Evolutionary conservation across 1,140 invertebrate genomes (phyloP).

Genomic region (Kradibia gibbosae): DNA sequence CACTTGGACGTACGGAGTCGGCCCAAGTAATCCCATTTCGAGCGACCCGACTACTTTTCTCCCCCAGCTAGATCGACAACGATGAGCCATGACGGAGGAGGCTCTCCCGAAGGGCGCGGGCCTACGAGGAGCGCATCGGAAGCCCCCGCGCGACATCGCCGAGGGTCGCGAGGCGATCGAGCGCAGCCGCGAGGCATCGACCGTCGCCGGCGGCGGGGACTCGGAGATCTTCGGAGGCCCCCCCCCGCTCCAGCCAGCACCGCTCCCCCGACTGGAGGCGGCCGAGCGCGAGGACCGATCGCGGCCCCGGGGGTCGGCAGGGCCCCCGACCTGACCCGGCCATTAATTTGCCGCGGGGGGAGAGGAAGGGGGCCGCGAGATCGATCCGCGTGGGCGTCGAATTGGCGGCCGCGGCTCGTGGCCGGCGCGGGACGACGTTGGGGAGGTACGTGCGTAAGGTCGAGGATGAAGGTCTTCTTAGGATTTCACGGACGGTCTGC

Average conservation of each 20-base stretch:
- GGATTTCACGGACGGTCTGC: not conserved
- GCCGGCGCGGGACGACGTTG: not conserved
- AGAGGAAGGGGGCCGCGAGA: too few relatives aligned
- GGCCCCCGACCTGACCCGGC: not conserved
- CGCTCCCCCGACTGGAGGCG: not conserved
- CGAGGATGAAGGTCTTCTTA: slow-evolving; percentile 7
- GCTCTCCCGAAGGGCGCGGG: too few relatives aligned
- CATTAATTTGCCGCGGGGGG: too few relatives aligned
- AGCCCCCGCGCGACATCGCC: not conserved
- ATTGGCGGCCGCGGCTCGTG: not conserved
- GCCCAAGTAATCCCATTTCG: too few relatives aligned
- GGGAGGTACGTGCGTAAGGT: not conserved
- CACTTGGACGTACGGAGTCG: too few relatives aligned
- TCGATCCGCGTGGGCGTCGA: not conserved
- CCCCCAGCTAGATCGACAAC: too few relatives aligned
- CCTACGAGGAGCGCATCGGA: too few relatives aligned
- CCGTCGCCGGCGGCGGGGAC: too few relatives aligned
- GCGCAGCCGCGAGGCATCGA: not conserved
- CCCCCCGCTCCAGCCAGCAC: not conserved
- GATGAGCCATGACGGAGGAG: too few relatives aligned
- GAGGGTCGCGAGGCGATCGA: not conserved
- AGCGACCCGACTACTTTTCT: too few relatives aligned
- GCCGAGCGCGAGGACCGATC: not conserved
- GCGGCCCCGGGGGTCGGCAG: not conserved
- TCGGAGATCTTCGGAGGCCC: not conserved